Evolutionary conservation across 2,888 invertebrate genomes (phyloP).

Genomic region (Sesamia inferens): DNA sequence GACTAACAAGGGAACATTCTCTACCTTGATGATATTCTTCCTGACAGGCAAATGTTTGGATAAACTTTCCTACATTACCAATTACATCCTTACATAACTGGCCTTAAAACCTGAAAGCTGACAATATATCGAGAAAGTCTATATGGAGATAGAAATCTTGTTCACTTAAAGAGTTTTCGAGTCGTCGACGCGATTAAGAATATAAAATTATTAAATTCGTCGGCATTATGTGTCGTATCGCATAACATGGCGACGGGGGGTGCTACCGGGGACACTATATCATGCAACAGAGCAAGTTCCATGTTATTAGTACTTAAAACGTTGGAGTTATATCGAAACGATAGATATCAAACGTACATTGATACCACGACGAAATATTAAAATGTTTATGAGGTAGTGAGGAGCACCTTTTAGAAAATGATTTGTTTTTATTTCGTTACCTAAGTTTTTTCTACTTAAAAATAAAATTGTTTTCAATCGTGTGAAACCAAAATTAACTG

Average conservation of each 20-base stretch:
- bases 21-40: slow-evolving; percentile 2
- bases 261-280: slow-evolving; percentile 84
- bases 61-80: slow-evolving; percentile 5
- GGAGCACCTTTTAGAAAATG: slow-evolving; percentile 40
- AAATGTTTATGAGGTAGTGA: slow-evolving; percentile 75
- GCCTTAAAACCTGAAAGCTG: slow-evolving; percentile 42
- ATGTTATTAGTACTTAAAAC: slow-evolving; percentile 84
- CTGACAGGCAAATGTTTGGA: slow-evolving; percentile 12
- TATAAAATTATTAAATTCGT: slow-evolving; percentile 72
- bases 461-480: background rate
- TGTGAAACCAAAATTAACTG: slow-evolving; percentile 15
- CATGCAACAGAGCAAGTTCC: slow-evolving; percentile 66
- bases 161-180: slow-evolving; percentile 59
- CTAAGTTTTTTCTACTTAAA: background rate
- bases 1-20: slow-evolving; percentile 8
- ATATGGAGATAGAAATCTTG: slow-evolving; percentile 60
- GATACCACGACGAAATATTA: slow-evolving; percentile 77
- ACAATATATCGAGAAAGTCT: slow-evolving; percentile 57
- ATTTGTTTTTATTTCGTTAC: slow-evolving; percentile 1
- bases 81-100: slow-evolving; percentile 25
- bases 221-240: slow-evolving; percentile 83
- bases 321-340: slow-evolving; percentile 80
- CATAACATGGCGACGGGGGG: slow-evolving; percentile 84
- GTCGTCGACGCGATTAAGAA: slow-evolving; percentile 65
- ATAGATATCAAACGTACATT: slow-evolving; percentile 82